Evolutionary conservation across 1,140 invertebrate genomes (phyloP), one percentile per base, ranked within the genome.

Genomic region (Aphaenogaster rudis): DNA sequence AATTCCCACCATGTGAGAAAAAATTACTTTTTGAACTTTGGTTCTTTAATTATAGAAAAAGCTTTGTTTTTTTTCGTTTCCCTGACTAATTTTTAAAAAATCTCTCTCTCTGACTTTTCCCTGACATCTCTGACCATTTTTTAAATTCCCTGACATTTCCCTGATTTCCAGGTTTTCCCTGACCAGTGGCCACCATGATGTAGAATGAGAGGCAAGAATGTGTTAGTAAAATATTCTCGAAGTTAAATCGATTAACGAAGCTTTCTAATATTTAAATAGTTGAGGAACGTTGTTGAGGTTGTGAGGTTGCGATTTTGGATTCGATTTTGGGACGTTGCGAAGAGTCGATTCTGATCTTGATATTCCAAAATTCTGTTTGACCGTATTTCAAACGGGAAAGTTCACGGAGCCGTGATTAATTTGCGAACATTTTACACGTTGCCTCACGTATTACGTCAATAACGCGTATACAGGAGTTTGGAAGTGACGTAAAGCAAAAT

Each of bases 321-420:
- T 28, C 5, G 42, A 5, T 48, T 39, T 63, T 48, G 4, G 0
- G n/a, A 42, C 11, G 5, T 5, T 7, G 28, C 28, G 6, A 59
- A 48, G 4, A 33, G 5, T 48, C 4, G 28, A 67, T 80, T 54
- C 28, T 15, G 9, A 50, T 82, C 28, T 21, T 59, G 17, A 52
- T 61, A 54, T 76, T 84, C 33, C 17, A 61, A 61, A 45, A 74
- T 82, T 84, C 52, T 17, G 28, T 50, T 61, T 61, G 36, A 76
- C 11, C 69, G 28, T 17, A 13, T 52, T 59, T 59, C 52, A 45
- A 57, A 67, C 13, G 33, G 28, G 45, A 67, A 57, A 71, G 79
- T 57, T 81, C 57, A 71, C 48, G 50, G 69, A 69, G 17, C 15
- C 11, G 9, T 54, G 39, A 71, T 81, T 81, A 81, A 69, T 81